Base-by-base conservation (phyloP, 2,888 invertebrate genomes). In the Chymomyza caudatula region DNA sequence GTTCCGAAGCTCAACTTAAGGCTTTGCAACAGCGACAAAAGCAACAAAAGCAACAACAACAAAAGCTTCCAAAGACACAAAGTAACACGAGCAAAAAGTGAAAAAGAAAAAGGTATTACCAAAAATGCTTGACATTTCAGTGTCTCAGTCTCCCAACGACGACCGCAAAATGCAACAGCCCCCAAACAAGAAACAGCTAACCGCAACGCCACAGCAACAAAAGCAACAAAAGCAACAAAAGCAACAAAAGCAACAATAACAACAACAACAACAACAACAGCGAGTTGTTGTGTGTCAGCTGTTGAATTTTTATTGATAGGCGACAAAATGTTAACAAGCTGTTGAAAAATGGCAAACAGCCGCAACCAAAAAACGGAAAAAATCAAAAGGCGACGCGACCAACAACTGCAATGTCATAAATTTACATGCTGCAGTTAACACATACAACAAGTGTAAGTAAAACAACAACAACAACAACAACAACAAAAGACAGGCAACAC, bases 321-420 rank as follows among this genome's bases (percentile, higher is more conserved):
- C 85, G 83, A 73, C 85, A 85, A 82, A 83, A 79, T 85, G 85
- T 82, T 83, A 82, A 82, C 85, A 85, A 79, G 82, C 85, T 83
- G 85, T 83, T 83, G 76, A 83, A 80, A 83, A 77, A 77, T 73
- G 61, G 71, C 63, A 71, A 71, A 71, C 71, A 63, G 67, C 49
- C 60, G 58, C 25, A 63, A 44, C 42, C 22, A 22, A 65, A 25
- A 17, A 54, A 49, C 11, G 29, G 6, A 23, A 59, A 66, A 60
- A 64, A 60, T 55, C 49, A 56, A 23, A 60, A 55, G 17, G 22
- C 29, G n/a, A 57, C 63, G 65, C 64, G 52, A 69, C 55, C 69
- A 79, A 77, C 73, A 84, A 82, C 85, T 84, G 71, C 85, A 78
- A 73, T 65, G 64, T 78, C 81, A 85, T 78, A 83, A 83, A 85